These are phyloP conservation scores for Arenaria interpres DNA, from an alignment of 2,113 vertebrate genomes.

Conservation along the genomic window DNA sequence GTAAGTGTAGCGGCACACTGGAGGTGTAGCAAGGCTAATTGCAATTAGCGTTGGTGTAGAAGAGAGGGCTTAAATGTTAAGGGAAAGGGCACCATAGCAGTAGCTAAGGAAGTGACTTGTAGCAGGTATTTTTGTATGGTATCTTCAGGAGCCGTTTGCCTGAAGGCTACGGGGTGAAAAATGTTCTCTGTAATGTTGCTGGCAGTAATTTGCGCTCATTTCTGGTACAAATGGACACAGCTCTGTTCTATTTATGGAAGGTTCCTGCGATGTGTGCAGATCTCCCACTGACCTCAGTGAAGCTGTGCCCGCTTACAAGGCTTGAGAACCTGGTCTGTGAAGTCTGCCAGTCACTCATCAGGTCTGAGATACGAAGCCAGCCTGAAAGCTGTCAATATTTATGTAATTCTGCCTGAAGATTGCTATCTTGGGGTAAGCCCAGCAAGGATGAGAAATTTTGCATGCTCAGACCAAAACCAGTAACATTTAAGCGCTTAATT, in stretches of 20 bases:
- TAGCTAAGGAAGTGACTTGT: neutral
- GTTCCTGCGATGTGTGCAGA: neutral
- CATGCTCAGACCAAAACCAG: conserved; percentile 28
- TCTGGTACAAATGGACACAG: conserved; percentile 32
- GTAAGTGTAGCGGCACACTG: neutral
- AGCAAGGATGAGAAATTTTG: conserved; percentile 57
- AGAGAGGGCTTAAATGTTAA: neutral
- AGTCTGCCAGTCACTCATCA: neutral
- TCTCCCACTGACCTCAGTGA: conserved; percentile 18
- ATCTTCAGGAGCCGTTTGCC: neutral
- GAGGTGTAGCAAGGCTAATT: neutral
- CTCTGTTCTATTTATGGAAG: conserved; percentile 35
- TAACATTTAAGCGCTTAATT: conserved; percentile 44
- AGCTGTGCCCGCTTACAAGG: neutral
- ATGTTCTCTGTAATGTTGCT: neutral
- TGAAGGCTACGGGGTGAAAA: conserved; percentile 21
- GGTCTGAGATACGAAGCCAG: neutral
- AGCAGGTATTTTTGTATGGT: neutral
- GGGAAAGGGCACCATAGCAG: neutral
- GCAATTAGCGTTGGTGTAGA: neutral
- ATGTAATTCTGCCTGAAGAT: neutral
- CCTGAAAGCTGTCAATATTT: conserved; percentile 18
- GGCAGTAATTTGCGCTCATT: conserved; percentile 24
- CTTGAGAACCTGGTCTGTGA: neutral
- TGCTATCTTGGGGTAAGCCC: neutral